Conservation (phyloP, 1,140 invertebrate species). For the Bradysia coprophila region DNA sequence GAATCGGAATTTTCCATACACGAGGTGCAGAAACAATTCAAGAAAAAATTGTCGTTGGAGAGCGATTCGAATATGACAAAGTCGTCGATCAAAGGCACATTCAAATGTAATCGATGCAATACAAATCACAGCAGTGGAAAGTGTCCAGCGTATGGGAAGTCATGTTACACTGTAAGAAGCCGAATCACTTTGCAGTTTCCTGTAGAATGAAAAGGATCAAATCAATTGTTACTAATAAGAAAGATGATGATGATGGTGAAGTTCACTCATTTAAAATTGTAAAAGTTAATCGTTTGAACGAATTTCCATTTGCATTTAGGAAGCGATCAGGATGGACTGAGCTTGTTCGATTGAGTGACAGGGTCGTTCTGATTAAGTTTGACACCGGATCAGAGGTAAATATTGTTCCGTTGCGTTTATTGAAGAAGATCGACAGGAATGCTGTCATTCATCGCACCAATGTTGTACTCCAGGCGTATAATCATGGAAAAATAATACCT, state of each 20-base stretch:
- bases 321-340: conserved; percentile 2
- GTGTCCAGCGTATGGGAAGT: conserved; percentile 10
- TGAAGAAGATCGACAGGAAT: conserved; percentile 7
- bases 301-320: conserved; percentile 2
- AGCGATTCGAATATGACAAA: too few species aligned
- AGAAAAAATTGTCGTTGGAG: too few species aligned
- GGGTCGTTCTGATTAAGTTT: conserved; percentile 4
- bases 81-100: too few species aligned
- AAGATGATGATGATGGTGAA: not conserved
- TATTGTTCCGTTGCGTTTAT: conserved; percentile 6
- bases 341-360: conserved; percentile 3
- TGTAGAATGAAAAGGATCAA: conserved; percentile 1
- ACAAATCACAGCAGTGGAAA: conserved; percentile 3
- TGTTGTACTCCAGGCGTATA: conserved; percentile 7
- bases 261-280: conserved; percentile 5
- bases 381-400: conserved; percentile 2
- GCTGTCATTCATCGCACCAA: not conserved
- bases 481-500: conserved; percentile 7
- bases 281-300: conserved; percentile 2
- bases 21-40: too few species aligned
- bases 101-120: not conserved
- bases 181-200: conserved; percentile 6
- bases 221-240: not conserved
- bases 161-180: conserved; percentile 2
- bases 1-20: too few species aligned